Conservation (phyloP, 2,888 invertebrate genomes). For the Cremastinae sp. region DNA sequence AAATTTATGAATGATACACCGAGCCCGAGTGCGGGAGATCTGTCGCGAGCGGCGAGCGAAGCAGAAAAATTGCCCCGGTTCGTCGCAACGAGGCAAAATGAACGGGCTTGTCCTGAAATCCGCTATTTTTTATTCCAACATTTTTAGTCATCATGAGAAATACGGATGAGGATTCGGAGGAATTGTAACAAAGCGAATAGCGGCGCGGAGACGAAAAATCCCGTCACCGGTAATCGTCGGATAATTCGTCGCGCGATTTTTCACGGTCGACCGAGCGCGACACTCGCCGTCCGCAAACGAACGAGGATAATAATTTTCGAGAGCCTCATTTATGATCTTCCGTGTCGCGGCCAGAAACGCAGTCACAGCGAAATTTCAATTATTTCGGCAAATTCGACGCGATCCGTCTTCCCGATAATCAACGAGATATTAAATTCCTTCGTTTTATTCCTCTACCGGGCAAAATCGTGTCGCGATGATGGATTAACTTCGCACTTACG, state of each 20-base stretch:
- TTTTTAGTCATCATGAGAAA: neutral
- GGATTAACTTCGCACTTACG: conserved; percentile 38
- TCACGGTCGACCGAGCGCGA: neutral
- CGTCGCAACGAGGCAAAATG: conserved; percentile 38
- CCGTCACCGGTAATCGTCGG: neutral
- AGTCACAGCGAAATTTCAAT: no score
- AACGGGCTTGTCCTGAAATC: conserved; percentile 24
- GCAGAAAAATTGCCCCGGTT: conserved; percentile 16
- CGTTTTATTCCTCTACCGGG: neutral
- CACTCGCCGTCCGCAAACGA: neutral
- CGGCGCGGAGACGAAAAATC: conserved; percentile 3
- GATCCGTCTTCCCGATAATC: conserved; percentile 49
- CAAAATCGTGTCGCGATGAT: conserved; percentile 25
- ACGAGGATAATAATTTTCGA: conserved; percentile 42
- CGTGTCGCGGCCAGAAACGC: neutral
- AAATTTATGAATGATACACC: conserved; percentile 57
- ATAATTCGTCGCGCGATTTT: neutral
- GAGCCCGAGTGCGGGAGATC: neutral
- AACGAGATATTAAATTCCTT: conserved; percentile 16
- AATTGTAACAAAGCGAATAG: conserved; percentile 32
- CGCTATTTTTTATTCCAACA: neutral
- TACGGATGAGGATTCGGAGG: no score
- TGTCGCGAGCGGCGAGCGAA: conserved; percentile 5
- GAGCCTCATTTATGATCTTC: conserved; percentile 41
- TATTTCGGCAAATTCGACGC: conserved; percentile 45